phyloP scores from a whole-genome alignment of 2,113 vertebrate species.

The Atherinomorus stipes region DNA sequence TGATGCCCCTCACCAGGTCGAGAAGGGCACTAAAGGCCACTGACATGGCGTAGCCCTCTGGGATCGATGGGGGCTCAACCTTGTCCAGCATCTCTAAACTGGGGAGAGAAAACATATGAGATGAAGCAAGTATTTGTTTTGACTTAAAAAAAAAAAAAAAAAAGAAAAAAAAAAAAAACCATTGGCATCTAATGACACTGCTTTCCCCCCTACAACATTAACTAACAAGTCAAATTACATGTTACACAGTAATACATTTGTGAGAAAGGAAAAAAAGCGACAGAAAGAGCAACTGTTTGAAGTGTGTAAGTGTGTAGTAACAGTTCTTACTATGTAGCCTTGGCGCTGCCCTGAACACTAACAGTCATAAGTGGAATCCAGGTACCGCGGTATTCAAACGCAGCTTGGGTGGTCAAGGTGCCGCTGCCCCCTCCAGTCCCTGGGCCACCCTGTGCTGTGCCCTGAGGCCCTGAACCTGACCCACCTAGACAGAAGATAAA shows the following conservation, averaged over 20 bases:
- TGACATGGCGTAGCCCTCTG: conserved; percentile 98
- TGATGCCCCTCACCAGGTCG: conserved; percentile 97
- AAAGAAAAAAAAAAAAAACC: too few species aligned
- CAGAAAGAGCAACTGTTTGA: neutral
- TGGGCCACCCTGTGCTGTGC: conserved; percentile 83
- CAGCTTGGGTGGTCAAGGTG: conserved; percentile 90
- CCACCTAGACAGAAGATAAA: conserved; percentile 62
- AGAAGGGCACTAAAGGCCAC: conserved; percentile 97
- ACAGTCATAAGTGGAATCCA: conserved; percentile 98
- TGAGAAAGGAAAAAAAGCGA: neutral
- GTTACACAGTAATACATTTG: too few species aligned
- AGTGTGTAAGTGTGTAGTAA: neutral
- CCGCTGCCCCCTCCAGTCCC: conserved; percentile 87
- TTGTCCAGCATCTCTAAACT: conserved; percentile 99
- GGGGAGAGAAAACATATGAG: conserved; percentile 15
- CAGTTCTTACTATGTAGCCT: conserved; percentile 96
- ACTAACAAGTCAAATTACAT: too few species aligned
- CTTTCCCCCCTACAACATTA: too few species aligned
- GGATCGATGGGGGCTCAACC: conserved; percentile 97
- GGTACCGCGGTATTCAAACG: conserved; percentile 97
- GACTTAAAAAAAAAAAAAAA: too few species aligned
- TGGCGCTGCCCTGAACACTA: conserved; percentile 95
- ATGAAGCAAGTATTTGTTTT: neutral
- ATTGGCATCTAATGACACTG: too few species aligned
- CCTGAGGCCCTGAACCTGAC: conserved; percentile 81